phyloP scores from a whole-genome alignment of 2,797 vertebrate species.

The Chelonia mydas region DNA sequence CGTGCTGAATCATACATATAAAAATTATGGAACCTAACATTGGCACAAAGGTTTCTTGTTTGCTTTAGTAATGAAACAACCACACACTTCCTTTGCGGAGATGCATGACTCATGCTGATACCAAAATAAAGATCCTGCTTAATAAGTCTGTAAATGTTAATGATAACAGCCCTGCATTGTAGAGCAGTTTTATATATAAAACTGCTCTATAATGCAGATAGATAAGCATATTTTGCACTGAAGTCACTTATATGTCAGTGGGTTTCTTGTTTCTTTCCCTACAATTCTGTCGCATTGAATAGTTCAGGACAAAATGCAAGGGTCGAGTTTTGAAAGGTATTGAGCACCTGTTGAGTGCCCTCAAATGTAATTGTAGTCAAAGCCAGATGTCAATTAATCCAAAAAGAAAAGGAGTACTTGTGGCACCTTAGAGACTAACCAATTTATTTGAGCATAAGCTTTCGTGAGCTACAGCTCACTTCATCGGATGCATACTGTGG shows the following conservation, averaged over 20 bases:
- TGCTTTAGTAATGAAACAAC: neutral
- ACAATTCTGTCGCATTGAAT: constrained; percentile 13
- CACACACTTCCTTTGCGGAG: neutral
- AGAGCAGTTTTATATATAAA: neutral
- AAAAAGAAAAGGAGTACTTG: no score
- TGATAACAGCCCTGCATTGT: neutral
- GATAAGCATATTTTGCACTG: neutral
- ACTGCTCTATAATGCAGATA: neutral
- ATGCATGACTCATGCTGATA: neutral
- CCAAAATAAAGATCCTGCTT: neutral
- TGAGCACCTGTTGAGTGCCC: neutral
- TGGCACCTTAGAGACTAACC: no score
- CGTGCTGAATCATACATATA: neutral
- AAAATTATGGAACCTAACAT: neutral
- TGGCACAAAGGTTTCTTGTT: neutral
- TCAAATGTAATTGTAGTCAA: neutral
- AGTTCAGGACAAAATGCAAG: constrained; percentile 15
- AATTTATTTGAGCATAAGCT: no score
- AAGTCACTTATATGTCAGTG: neutral
- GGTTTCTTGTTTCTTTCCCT: neutral
- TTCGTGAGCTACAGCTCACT: no score
- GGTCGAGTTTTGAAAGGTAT: neutral
- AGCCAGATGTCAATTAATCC: neutral
- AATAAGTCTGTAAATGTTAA: constrained; percentile 6
- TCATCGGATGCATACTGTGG: no score